phyloP scores from a whole-genome alignment of 1,140 invertebrate genomes.

The Leguminivora glycinivorella region DNA sequence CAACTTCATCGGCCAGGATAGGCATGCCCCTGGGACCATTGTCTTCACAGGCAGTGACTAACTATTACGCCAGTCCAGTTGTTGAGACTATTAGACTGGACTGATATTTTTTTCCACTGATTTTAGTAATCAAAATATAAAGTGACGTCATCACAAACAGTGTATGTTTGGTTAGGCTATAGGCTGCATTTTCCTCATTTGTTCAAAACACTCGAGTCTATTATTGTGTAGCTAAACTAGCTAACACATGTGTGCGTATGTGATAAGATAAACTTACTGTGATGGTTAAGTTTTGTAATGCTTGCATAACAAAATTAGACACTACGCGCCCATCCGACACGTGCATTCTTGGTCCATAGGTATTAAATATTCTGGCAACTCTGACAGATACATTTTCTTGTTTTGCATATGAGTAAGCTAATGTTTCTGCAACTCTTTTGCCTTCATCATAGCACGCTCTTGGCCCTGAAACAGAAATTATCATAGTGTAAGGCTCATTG shows the following conservation, averaged over 20 bases:
- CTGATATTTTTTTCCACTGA: no score
- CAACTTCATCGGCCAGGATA: no score
- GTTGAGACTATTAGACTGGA: no score
- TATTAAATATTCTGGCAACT: conserved; percentile 99
- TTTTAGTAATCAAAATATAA: no score
- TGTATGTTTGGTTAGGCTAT: no score
- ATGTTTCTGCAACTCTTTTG: conserved; percentile 97
- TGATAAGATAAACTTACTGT: conserved; percentile 87
- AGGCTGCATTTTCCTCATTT: no score
- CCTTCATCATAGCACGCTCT: conserved; percentile 99
- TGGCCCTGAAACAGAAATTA: conserved; percentile 81
- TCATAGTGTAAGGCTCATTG: no score
- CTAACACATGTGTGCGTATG: no score
- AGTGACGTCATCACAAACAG: no score
- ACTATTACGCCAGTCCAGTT: no score
- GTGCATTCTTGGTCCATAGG: conserved; percentile 99
- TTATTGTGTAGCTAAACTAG: background rate
- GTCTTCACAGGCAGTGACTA: no score
- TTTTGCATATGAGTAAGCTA: conserved; percentile 98
- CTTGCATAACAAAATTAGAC: conserved; percentile 99
- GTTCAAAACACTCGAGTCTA: background rate
- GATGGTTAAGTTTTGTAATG: conserved; percentile 95
- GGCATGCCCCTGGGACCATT: no score
- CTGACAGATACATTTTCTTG: conserved; percentile 97
- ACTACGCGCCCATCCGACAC: conserved; percentile 99